Evolutionary conservation across 1,140 invertebrate genomes (phyloP), one percentile per base, ranked within the genome.

Genomic region (Chionoecetes opilio): DNA sequence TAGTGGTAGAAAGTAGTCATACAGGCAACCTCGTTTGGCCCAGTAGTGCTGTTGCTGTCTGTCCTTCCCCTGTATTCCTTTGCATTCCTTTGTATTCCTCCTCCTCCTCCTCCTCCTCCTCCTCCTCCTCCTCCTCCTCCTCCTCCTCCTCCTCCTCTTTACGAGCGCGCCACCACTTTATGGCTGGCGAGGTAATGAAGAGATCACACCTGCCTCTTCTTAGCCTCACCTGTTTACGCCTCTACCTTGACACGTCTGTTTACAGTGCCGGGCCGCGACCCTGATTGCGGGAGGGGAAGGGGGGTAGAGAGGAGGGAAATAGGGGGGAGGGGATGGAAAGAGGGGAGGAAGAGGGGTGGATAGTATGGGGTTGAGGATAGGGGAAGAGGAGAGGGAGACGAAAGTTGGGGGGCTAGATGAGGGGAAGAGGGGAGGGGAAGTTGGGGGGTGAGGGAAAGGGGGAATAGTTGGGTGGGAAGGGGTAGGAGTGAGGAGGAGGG

Each of bases 121-220:
- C 46, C 75, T 92, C 63, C 46, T 35, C 82, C 91, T 82, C 91
- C 53, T 75, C 90, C 46, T 91, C 87, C 37, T 38, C 87, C 29
- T 89, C 87, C 87, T 38, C 87, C 41, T 41, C 87, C 87, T 41
- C 87, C 41, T 32, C 41, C 87, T n/a, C 34, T 37, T 89, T 41
- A 88, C 86, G 32, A 86, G 32, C 84, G 32, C 29, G 32, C 84
- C 84, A 34, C 29, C 35, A 38, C n/a, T 38, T 86, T 38, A 34
- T 34, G 32, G 35, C n/a, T 32, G 63, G 63, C 11, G 21, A 75
- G 63, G 63, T 75, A 75, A 75, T 75, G 63, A 75, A 75, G 63
- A 75, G 63, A 75, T 75, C 63, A 75, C 84, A 86, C 84, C 35
- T 86, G 32, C 84, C 84, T 38, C 32, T 32, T 86, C 84, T 86